Evolutionary conservation across 2,113 vertebrate genomes (phyloP), one percentile per base, ranked within the genome.

Genomic region (Sinocyclocheilus maitianheensis): DNA sequence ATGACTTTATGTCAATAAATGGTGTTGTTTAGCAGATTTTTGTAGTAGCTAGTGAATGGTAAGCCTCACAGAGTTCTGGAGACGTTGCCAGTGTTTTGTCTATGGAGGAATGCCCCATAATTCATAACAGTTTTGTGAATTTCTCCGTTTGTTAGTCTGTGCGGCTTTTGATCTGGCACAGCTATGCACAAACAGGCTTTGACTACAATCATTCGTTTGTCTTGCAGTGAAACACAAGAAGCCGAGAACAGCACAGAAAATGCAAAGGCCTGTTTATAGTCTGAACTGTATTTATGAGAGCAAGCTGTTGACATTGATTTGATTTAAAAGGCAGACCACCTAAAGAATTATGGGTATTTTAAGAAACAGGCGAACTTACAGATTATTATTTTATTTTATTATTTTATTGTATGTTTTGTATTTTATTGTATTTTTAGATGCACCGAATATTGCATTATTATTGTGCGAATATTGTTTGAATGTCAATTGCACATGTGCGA

Each of bases 51-150:
- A 48, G 7, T 9, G 65, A 72, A 65, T 83, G 63, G 63, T 69
- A 55, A 69, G 18, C 48, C 81, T 72, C 48, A 83, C 46, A 10
- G 65, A 71, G 81, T 30, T 72, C 65, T 83, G 48, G 65, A 83
- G 65, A 37, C 65, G 1, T 30, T 40, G 81, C 26, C 81, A 83
- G 81, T 83, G 81, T 83, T 83, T 83, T 83, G 81, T 83, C 81
- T 84, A 43, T 84, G 51, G 93, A 90, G 91, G 91, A 93, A 94
- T 95, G 95, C 92, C 91, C 92, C 92, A 89, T 95, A 95, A 97
- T 95, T 95, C 95, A 94, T 93, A 95, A 95, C 95, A 96, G 93
- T 96, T 95, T 93, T 91, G 93, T 94, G 97, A 96, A 95, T 93
- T 65, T 92, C 95, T 97, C 94, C 95, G 93, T 96, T 97, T 90